Evolutionary conservation across 2,888 invertebrate species (phyloP), one percentile per base, ranked within the genome.

Genomic region (Lydus trimaculatus): DNA sequence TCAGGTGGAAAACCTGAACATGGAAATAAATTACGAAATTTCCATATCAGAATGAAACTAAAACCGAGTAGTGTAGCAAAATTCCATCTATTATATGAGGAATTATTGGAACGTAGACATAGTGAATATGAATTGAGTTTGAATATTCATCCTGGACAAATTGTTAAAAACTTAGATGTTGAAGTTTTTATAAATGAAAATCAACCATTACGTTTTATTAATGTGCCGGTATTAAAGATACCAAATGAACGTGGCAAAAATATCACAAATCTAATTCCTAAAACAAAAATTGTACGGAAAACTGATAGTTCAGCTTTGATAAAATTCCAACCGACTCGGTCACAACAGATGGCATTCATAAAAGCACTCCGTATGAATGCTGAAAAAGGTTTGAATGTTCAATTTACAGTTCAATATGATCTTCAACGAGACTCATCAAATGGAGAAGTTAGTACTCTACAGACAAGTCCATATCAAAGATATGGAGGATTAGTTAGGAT

Each of bases 11-110:
- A 84, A 72, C 71, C 84, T n/a, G 75, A 73, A 72, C 39, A 6
- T 13, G 36, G 36, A 2, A 36, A 5, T 36, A 11, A 13, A 36
- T 36, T 36, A 11, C 36, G 36, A 15, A 36, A 36, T 13, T 36
- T 36, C 15, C 36, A 15, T 4, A 15, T 36, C 3, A 15, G 4
- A 36, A 36, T 13, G 2, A 36, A 11, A 39, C 11, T 36, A 4
- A 43, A 90, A 70, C 85, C 90, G 0, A 82, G 86, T 43, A 87
- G 87, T 13, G 88, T 87, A 66, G 90, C 89, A 0, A 84, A 87
- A 0, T 93, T 94, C 82, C 90, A 90, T 77, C 82, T 92, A 74
- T 91, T 89, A 0, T 94, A 94, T 81, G 91, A 93, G 79, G 91
- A 93, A 83, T 77, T 93, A 52, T 82, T 93, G 58, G 84, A 87